These are phyloP conservation scores for Montifringilla adamsi DNA, from an alignment of 2,113 vertebrate genomes.

Conservation along the genomic window DNA sequence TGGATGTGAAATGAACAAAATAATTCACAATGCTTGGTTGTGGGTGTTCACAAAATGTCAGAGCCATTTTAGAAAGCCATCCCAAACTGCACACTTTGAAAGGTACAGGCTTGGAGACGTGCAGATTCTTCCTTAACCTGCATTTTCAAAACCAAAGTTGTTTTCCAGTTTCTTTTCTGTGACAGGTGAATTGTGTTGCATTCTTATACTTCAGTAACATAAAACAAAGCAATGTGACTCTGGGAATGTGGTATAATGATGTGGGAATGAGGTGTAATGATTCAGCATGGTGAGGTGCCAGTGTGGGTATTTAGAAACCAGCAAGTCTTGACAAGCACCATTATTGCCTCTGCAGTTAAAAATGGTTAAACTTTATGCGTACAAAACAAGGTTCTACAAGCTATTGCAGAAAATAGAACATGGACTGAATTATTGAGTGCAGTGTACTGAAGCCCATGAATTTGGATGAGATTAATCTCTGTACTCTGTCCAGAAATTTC, in stretches of 20 bases:
- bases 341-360: not conserved
- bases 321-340: not conserved
- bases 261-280: not conserved
- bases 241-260: not conserved
- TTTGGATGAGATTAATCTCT: not conserved
- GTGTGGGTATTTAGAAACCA: not conserved
- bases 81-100: slow-evolving; percentile 28
- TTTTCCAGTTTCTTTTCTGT: slow-evolving; percentile 57
- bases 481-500: not conserved
- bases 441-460: not conserved
- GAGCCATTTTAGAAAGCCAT: slow-evolving; percentile 52
- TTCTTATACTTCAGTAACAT: slow-evolving; percentile 28
- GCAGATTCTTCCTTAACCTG: slow-evolving; percentile 50
- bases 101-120: slow-evolving; percentile 20
- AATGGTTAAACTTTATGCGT: not conserved
- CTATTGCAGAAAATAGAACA: not conserved
- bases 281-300: not conserved
- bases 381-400: not conserved
- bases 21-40: slow-evolving; percentile 48
- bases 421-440: not conserved
- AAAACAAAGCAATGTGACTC: not conserved
- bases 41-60: slow-evolving; percentile 53
- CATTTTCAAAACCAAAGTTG: slow-evolving; percentile 45
- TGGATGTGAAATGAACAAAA: slow-evolving; percentile 59
- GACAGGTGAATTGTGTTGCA: slow-evolving; percentile 36